phyloP scores from a whole-genome alignment of 2,888 invertebrate genomes.

The Scaptomyza tumidula region DNA sequence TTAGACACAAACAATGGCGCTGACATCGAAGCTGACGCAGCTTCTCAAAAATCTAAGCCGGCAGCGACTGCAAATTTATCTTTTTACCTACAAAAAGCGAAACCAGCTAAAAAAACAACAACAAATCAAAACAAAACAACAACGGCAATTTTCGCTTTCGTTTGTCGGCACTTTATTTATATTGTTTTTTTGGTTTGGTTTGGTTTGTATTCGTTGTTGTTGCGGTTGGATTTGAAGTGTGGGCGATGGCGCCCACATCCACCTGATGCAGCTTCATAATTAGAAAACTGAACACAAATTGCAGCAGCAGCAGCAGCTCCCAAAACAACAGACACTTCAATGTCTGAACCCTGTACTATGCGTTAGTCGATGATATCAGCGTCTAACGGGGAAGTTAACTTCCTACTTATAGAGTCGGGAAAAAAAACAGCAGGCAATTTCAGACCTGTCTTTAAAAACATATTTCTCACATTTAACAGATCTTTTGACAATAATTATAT shows the following conservation, averaged over 20 bases:
- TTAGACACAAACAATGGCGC: slow-evolving; percentile 44
- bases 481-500: neutral
- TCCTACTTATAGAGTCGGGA: slow-evolving; percentile 2
- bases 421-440: neutral
- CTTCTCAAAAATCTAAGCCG: slow-evolving; percentile 37
- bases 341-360: neutral
- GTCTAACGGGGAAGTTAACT: slow-evolving; percentile 1
- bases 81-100: slow-evolving; percentile 52
- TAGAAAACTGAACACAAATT: slow-evolving; percentile 22
- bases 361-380: slow-evolving; percentile 8
- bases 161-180: slow-evolving; percentile 37
- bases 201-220: no score
- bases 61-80: slow-evolving; percentile 59
- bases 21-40: slow-evolving; percentile 35
- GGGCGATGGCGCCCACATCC: slow-evolving; percentile 37
- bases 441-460: neutral
- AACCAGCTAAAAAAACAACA: slow-evolving; percentile 30
- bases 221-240: slow-evolving; percentile 11
- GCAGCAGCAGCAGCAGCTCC: slow-evolving; percentile 1
- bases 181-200: no score
- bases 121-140: neutral
- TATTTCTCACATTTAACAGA: neutral
- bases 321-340: slow-evolving; percentile 8
- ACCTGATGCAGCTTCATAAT: slow-evolving; percentile 40
- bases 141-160: slow-evolving; percentile 50